Percentiles rank a stretch among this genome's conserved stretches.
phyloP scores from a whole-genome alignment of 1,140 invertebrate species.

The Bombus superbus region DNA sequence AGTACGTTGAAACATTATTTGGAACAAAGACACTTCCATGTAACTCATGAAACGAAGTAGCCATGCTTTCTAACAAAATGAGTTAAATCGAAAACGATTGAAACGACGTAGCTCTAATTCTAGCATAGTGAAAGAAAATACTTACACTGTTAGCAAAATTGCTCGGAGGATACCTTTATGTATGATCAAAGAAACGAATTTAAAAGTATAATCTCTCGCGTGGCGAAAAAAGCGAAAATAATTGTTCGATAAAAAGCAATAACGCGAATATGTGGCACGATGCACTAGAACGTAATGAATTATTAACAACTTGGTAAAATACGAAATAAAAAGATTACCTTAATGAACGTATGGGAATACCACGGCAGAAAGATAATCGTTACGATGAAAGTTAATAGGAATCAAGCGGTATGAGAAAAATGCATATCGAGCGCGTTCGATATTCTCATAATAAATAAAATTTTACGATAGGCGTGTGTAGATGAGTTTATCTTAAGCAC shows the following conservation, averaged over 20 bases:
- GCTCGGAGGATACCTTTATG: background rate
- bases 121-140: background rate
- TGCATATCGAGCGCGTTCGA: background rate
- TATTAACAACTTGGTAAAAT: background rate
- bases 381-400: background rate
- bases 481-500: slow-evolving; percentile 45
- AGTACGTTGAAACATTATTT: background rate
- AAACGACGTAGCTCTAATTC: background rate
- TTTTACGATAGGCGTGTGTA: slow-evolving; percentile 7
- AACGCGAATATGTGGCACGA: background rate
- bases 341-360: background rate
- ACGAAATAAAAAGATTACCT: background rate
- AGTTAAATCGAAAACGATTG: no score
- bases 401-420: background rate
- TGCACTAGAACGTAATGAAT: background rate
- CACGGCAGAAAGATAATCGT: background rate
- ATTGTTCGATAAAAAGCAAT: background rate
- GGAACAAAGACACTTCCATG: background rate
- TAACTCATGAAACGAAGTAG: background rate
- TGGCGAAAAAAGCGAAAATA: background rate
- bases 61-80: no score
- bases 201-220: background rate
- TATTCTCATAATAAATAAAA: slow-evolving; percentile 25
- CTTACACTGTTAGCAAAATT: background rate
- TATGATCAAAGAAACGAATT: background rate